Evolutionary conservation across 2,888 invertebrate genomes (phyloP), one percentile per base, ranked within the genome.

Genomic region (Imbricaverruca yamaguchii): DNA sequence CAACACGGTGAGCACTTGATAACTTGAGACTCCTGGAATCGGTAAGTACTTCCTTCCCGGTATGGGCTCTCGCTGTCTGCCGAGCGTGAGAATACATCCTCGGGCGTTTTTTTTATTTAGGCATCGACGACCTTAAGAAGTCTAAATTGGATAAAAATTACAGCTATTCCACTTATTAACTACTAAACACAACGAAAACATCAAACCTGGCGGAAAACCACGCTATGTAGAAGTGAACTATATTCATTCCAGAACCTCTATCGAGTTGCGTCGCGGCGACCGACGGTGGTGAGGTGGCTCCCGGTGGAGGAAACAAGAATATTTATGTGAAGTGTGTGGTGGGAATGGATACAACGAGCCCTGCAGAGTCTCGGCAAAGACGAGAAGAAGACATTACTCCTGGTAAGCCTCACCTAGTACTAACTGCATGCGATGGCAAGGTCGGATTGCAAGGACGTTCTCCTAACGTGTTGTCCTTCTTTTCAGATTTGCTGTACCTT

Each of bases 401-500:
- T 80, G 81, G 83, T 79, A 79, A 57, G 79, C 23, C 21, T 11
- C 10, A 0, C 8, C 0, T 7, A 55, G 9, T 18, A 1, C 10
- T 23, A 11, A 23, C 18, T 9, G 15, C n/a, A 15, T 4, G 18
- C 4, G n/a, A 18, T 23, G 4, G n/a, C 18, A 57, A 78, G 78
- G 79, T 80, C 79, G 63, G 77, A 67, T 82, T 82, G 55, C 80
- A 65, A 56, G 77, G 57, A 7, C 79, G 80, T 81, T 77, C 69
- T 77, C 80, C 81, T 21, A 39, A 80, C 81, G 78, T 65, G 63
- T 80, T 81, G 81, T 81, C 81, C 80, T 82, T 77, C 81, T 78
- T 82, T 81, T 78, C 84, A 84, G 84, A 84, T 57, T 81, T 84
- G 69, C 82, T 82, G 81, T 83, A 81, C 81, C 80, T 84, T 67